A percentile compares a stretch with the other conserved stretches of the same genome.
Conservation (phyloP, 1,140 invertebrate species). For the Bombus huntii region DNA sequence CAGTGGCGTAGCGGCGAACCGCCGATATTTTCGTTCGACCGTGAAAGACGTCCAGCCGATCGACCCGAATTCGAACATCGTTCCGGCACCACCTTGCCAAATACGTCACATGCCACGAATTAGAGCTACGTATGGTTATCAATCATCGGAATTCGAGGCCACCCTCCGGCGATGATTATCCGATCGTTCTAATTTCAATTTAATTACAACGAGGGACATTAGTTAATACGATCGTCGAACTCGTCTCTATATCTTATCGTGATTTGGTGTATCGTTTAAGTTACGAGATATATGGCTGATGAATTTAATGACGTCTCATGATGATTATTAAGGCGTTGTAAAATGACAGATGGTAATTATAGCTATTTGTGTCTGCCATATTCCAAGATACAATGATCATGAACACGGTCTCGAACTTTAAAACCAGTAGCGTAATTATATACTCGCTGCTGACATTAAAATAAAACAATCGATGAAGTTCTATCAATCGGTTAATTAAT, state of each 20-base stretch:
- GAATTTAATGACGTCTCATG: not conserved
- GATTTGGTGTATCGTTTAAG: not conserved
- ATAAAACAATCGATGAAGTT: not conserved
- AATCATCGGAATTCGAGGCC: not conserved
- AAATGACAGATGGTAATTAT: slow-evolving; percentile 14
- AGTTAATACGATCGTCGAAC: not conserved
- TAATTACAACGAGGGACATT: not conserved
- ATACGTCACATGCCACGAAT: not conserved
- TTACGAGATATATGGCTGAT: not conserved
- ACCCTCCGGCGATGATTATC: not conserved
- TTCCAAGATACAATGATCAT: too few species aligned
- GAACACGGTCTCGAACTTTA: not conserved
- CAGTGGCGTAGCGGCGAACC: slow-evolving; percentile 70
- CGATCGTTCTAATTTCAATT: not conserved
- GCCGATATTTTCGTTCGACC: slow-evolving; percentile 44
- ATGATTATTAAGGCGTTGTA: slow-evolving; percentile 2
- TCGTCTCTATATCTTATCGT: not conserved
- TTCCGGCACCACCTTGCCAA: not conserved
- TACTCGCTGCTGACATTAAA: not conserved
- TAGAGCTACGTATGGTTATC: not conserved
- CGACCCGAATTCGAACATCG: not conserved
- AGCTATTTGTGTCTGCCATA: not conserved
- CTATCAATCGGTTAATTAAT: slow-evolving; percentile 22
- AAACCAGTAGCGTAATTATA: slow-evolving; percentile 14
- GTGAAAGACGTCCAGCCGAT: slow-evolving; percentile 23